Base-by-base conservation (phyloP, 2,888 invertebrate species). In the Trypoxylon attenuatum region DNA sequence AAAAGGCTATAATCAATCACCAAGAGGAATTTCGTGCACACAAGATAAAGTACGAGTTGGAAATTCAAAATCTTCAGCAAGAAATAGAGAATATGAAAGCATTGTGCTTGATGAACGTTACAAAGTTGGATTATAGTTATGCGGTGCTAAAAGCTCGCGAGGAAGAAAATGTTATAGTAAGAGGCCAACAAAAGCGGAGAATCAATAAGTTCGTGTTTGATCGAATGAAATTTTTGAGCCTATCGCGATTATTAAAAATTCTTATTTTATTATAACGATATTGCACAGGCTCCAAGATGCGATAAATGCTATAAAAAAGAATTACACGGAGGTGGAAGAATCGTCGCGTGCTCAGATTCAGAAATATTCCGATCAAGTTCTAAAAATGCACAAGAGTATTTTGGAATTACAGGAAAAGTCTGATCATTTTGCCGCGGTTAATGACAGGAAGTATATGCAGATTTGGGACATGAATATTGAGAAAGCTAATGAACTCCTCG, bases 41-140 rank as follows among this genome's bases (percentile, higher is more conserved):
- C 0, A 92, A 92, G 85, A 93, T 94, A 50, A 90, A 91, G 62
- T 85, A 94, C 2, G 93, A 93, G 80, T 89, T 89, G 6, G 90
- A 94, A 69, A 91, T 91, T 59, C 94, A 95, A 84, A 91, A 91
- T 38, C 88, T 96, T 55, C 92, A 96, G 81, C 91, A 92, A 69
- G 95, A 97, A 85, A 88, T 96, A 67, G 92, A 94, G 77, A 90
- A 91, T 74, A 90, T 94, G 19, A 94, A 96, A 84, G 92, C 94
- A 4, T 90, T 93, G 4, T 94, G 95, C 65, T 89, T 95, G 51
- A 91, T 96, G 75, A 97, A 97, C 83, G 92, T 93, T 8, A 96
- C 97, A 84, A 97, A 97, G 86, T 89, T 97, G 52, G 94, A 96
- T 77, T 97, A 97, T 82, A 97, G 96, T 83, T 96, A 95, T 83